phyloP scores from a whole-genome alignment of 92 coral and sea anemone species.

The Pocillopora meandrina region DNA sequence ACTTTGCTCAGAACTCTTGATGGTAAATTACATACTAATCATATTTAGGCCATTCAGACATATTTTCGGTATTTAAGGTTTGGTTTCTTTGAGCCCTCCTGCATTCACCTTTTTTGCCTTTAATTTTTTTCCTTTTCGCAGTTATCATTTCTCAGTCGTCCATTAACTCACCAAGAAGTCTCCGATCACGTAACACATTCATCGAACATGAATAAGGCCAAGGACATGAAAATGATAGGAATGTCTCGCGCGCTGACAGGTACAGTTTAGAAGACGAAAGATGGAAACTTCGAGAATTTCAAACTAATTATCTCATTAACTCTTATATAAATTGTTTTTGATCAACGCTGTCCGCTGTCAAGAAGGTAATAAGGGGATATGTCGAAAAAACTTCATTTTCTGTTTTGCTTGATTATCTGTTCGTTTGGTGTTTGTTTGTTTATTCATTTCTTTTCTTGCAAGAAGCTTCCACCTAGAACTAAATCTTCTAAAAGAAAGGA shows the following conservation, averaged over 20 bases:
- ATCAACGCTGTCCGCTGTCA: neutral
- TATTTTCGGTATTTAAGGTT: too few relatives aligned
- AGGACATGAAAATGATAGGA: slow-evolving; percentile 11
- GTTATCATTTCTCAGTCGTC: neutral
- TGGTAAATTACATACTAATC: neutral
- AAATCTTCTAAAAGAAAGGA: too few relatives aligned
- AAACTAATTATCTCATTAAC: neutral
- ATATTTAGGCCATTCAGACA: neutral
- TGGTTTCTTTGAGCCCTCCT: too few relatives aligned
- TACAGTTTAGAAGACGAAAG: slow-evolving; percentile 1
- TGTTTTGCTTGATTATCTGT: too few relatives aligned
- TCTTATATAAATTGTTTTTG: neutral
- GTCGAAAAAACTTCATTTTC: too few relatives aligned
- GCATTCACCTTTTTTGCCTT: neutral
- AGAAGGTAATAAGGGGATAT: too few relatives aligned
- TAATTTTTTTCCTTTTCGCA: neutral
- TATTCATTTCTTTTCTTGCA: too few relatives aligned
- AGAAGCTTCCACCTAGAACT: too few relatives aligned
- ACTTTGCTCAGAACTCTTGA: neutral
- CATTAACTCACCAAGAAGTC: neutral
- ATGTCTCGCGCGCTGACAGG: neutral
- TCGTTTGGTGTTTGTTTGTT: too few relatives aligned
- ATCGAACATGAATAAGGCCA: neutral
- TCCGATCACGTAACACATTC: neutral
- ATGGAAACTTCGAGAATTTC: slow-evolving; percentile 4